phyloP scores from a whole-genome alignment of 1,140 invertebrate genomes.

The Steinernema khuongi region DNA sequence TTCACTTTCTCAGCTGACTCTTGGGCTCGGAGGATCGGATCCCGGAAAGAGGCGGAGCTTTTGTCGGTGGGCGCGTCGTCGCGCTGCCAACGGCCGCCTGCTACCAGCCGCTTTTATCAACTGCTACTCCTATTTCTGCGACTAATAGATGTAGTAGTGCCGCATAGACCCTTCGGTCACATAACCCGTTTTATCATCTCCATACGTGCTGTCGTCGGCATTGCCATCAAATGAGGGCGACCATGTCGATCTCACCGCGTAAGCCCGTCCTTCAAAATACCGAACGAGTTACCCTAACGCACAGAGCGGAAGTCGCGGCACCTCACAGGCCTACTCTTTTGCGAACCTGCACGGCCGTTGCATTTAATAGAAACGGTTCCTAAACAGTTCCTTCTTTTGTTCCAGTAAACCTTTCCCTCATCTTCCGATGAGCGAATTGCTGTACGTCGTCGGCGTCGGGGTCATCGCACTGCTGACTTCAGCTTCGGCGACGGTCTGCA shows the following conservation, averaged over 20 bases:
- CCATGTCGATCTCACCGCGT: too few species aligned
- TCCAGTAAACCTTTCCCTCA: too few species aligned
- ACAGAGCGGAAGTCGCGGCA: too few species aligned
- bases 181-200: conserved; percentile 13
- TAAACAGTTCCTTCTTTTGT: too few species aligned
- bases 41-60: conserved; percentile 5
- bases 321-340: too few species aligned
- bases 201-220: not conserved
- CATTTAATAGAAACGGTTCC: too few species aligned
- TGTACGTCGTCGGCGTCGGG: not conserved
- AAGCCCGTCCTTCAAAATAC: too few species aligned
- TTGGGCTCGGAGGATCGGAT: not conserved
- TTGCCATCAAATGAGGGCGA: too few species aligned
- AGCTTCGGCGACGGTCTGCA: not conserved
- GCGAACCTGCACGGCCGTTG: too few species aligned
- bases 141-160: conserved; percentile 17
- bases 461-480: not conserved
- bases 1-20: not conserved
- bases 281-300: too few species aligned
- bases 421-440: not conserved
- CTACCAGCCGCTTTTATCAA: conserved; percentile 16
- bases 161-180: not conserved
- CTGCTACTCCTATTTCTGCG: conserved; percentile 11
- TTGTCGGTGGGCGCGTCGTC: not conserved
- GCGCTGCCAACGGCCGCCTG: conserved; percentile 3